Base-by-base conservation (phyloP, 2,888 invertebrate genomes). In the Galeruca laticollis region DNA sequence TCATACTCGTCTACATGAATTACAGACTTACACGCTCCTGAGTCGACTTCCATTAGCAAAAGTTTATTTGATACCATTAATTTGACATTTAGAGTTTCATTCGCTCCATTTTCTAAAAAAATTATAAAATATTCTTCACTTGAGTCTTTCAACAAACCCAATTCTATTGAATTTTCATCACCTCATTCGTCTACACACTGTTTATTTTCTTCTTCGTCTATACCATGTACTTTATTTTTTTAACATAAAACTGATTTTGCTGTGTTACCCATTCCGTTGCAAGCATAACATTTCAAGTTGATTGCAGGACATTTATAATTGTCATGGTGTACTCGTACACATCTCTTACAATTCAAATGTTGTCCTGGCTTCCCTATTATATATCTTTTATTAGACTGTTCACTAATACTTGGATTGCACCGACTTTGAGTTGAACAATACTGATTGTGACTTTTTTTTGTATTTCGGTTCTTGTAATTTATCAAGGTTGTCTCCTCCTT, bases 251-350 rank as follows among this genome's bases (percentile, higher is more conserved):
- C 21, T 20, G 60, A 20, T 21, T 43, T 47, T 9, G 47, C 47
- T 59, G 57, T 70, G 56, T 64, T 64, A 2, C 64, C 64, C 37
- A 26, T 51, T 31, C 33, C 26, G n/a, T 59, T 31, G 37, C 69
- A 69, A n/a, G 43, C 18, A 60, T 65, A 69, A 60, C 69, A 65
- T 15, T 60, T 56, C 64, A 64, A 69, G 31, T 21, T 10, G 37
- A n/a, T n/a, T n/a, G n/a, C n/a, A n/a, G n/a, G n/a, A n/a, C n/a
- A n/a, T n/a, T n/a, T n/a, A n/a, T n/a, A 33, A 11, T 52, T 64
- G 64, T 15, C 20, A 6, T 18, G 49, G 31, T 31, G 54, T 13
- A 37, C 59, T 20, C 64, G 40, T 5, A 9, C 13, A n/a, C 20
- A 60, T 43, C n/a, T 43, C 43, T 60, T 26, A 37, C 37, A 37